Base-by-base conservation (phyloP, 1,140 invertebrate species). In the Tyrophagus putrescentiae region DNA sequence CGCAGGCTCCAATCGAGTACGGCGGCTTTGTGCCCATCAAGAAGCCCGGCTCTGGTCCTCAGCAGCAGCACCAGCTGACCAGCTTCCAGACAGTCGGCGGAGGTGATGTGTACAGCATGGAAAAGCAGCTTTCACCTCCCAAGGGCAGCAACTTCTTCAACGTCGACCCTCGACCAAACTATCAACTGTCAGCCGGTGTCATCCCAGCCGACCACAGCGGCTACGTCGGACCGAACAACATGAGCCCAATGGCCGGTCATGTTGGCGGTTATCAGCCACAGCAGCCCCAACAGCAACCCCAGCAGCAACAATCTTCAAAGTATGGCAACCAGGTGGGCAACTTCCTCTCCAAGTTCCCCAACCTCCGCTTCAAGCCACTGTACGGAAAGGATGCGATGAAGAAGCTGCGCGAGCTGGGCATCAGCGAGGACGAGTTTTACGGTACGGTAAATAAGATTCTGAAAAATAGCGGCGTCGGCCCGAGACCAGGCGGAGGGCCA, bases 1-100 rank as follows among this genome's bases (percentile, higher is more conserved):
- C 28, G 13, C 25, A n/a, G n/a, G n/a, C 13, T 9, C 11, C 18
- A 11, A 54, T 54, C 39, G 52, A 54, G 27, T 54, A 54, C 28
- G 52, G 52, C 39, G 52, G 52, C 18, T 54, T 54, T 33, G 52
- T 54, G 1, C 52, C 52, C 16, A 54, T 54, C 25, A 54, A 54
- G 39, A 54, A 54, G 13, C 52, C 52, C 18, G 13, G n/a, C n/a
- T n/a, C n/a, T n/a, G n/a, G n/a, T n/a, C n/a, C n/a, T n/a, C n/a
- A n/a, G n/a, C n/a, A n/a, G n/a, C n/a, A n/a, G n/a, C n/a, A n/a
- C n/a, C n/a, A n/a, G n/a, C n/a, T n/a, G n/a, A n/a, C n/a, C n/a
- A n/a, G n/a, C n/a, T n/a, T n/a, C n/a, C n/a, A n/a, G n/a, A n/a
- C n/a, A n/a, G n/a, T n/a, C n/a, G n/a, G n/a, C n/a, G n/a, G n/a